Evolutionary conservation across 2,113 vertebrate species (phyloP).

Genomic region (Nibea albiflora): DNA sequence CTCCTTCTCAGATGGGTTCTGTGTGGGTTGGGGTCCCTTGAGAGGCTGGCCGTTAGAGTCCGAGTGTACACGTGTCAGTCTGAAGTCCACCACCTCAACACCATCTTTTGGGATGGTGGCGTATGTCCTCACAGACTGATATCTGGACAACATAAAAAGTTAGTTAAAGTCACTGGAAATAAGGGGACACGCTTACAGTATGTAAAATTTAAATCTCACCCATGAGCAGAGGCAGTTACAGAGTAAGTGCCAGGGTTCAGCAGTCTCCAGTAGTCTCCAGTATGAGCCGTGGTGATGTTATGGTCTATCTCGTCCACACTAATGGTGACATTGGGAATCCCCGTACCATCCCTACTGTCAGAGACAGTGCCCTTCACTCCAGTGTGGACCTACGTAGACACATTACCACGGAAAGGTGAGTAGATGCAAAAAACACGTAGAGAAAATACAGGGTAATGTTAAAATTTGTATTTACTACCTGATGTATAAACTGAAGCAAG

Average conservation of each 20-base stretch:
- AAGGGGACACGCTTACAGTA: not conserved
- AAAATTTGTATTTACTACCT: conserved; percentile 80
- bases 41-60: conserved; percentile 71
- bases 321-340: conserved; percentile 94
- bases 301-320: conserved; percentile 89
- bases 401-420: not conserved
- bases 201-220: conserved; percentile 82
- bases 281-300: conserved; percentile 87
- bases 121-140: conserved; percentile 84
- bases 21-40: conserved; percentile 69
- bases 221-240: conserved; percentile 91
- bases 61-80: conserved; percentile 82
- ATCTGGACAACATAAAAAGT: conserved; percentile 81
- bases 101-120: conserved; percentile 86
- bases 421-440: not conserved
- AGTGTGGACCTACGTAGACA: conserved; percentile 88
- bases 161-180: conserved; percentile 1
- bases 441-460: not conserved
- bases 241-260: conserved; percentile 89
- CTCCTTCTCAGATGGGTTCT: conserved; percentile 86
- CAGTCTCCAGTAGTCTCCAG: conserved; percentile 97
- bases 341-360: conserved; percentile 87
- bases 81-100: conserved; percentile 91
- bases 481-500: conserved; percentile 93
- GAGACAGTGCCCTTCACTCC: conserved; percentile 92